A percentile compares a stretch with the other conserved stretches of the same genome.
Evolutionary conservation across 1,140 invertebrate genomes (phyloP).

Genomic region (Heliconius hermathena): DNA sequence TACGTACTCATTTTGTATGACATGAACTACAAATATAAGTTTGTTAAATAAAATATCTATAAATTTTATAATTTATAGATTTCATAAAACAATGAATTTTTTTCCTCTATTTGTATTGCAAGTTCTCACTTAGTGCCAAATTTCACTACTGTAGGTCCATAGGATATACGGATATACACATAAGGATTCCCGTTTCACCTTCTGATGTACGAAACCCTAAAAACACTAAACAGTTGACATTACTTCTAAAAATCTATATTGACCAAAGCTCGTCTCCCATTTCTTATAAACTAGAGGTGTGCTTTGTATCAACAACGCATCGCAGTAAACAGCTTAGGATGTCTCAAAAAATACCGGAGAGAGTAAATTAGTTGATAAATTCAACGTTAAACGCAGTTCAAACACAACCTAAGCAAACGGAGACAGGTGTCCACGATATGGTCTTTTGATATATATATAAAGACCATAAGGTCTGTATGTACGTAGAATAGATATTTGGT

Average conservation of each 20-base stretch:
- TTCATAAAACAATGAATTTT: no score
- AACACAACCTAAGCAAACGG: conserved; percentile 78
- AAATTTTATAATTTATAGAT: no score
- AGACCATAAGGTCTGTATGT: conserved; percentile 49
- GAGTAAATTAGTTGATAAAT: conserved; percentile 81
- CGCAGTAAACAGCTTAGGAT: conserved; percentile 70
- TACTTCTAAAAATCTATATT: conserved; percentile 47
- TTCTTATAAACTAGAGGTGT: conserved; percentile 51
- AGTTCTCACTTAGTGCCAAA: no score
- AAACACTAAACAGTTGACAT: conserved; percentile 39
- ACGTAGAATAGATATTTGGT: conserved; percentile 50
- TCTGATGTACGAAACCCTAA: no score
- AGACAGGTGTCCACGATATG: conserved; percentile 76
- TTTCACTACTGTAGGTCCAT: no score
- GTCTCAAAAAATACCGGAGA: conserved; percentile 68
- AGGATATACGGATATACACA: no score
- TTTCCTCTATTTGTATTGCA: no score
- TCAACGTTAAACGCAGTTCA: conserved; percentile 76
- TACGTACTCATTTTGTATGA: no score
- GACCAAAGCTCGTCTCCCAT: conserved; percentile 50
- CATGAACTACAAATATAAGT: no score
- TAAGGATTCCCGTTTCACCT: no score
- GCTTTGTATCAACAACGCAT: conserved; percentile 51
- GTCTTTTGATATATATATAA: conserved; percentile 76
- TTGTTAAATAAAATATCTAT: no score